Evolutionary conservation across 1,140 invertebrate genomes (phyloP), one percentile per base, ranked within the genome.

Genomic region (Cheumatopsyche charites): DNA sequence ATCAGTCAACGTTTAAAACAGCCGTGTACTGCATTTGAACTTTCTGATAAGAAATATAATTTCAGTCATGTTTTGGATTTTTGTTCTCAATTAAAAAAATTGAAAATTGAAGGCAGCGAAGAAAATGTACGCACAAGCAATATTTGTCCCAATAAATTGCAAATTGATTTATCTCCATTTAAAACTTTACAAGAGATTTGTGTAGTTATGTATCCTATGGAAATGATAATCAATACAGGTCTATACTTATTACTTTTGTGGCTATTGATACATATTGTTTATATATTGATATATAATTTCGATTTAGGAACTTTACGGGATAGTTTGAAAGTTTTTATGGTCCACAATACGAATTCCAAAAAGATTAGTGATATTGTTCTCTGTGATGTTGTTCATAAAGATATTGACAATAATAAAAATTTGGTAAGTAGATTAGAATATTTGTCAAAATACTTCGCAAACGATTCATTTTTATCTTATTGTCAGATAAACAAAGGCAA

Each of bases 1-100:
- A 91, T 98, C 58, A 94, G 91, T 78, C 90, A 95, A 81, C 86
- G 95, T 76, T 85, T 96, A 9, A 93, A 93, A 80, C 87, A 94
- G 75, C 92, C 94, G 0, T 93, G 94, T 80, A 92, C 94, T 17
- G 85, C 88, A 1, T 83, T 88, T 62, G 88, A 92, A 83, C 88
- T 90, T 55, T 82, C 86, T 68, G 89, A 90, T 72, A 80, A 82
- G 66, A 86, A 86, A 79, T 90, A 90, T 78, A 93, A 97, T 81
- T 92, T 97, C 72, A 94, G 93, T 76, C 93, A 97, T 79, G 89
- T 97, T 5, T 79, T 98, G 66, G 95, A 98, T 79, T 94, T 95
- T 78, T 92, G 92, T 79, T 91, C 91, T 0, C 89, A 92, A 77
- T 78, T 95, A 7, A 86, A 84, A 17, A 84, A 81, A 12, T 79